Evolutionary conservation across 1,140 invertebrate species (phyloP).

Genomic region (Leucophenga varia): DNA sequence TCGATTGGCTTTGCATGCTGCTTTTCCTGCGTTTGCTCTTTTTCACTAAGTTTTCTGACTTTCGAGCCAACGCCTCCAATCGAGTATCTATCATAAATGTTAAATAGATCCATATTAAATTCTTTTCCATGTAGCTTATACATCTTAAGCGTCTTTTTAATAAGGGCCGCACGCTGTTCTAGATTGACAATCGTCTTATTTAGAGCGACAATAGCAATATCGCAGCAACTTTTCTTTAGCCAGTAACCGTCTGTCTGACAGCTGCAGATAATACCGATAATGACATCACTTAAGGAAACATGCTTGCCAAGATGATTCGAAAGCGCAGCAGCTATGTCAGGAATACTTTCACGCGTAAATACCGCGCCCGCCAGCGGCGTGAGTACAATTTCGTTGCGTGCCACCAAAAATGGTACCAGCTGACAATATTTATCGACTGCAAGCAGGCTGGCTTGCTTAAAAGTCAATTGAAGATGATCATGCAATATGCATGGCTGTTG

Average conservation of each 20-base stretch:
- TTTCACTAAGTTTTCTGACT: no score
- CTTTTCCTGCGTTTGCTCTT: no score
- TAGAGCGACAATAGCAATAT: slow-evolving; percentile 27
- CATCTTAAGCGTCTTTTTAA: slow-evolving; percentile 33
- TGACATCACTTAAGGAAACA: neutral
- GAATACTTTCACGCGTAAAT: slow-evolving; percentile 22
- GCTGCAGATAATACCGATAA: slow-evolving; percentile 32
- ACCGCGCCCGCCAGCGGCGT: slow-evolving; percentile 33
- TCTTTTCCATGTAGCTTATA: slow-evolving; percentile 29
- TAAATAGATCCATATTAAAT: slow-evolving; percentile 16
- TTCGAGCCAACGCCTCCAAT: no score
- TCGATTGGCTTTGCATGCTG: no score
- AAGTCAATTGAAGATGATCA: slow-evolving; percentile 22
- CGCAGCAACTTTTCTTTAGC: slow-evolving; percentile 30
- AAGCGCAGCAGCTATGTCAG: slow-evolving; percentile 19
- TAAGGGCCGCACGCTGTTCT: slow-evolving; percentile 20
- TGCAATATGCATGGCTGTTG: slow-evolving; percentile 20
- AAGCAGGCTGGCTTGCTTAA: slow-evolving; percentile 37
- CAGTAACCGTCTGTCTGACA: slow-evolving; percentile 35
- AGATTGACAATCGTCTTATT: slow-evolving; percentile 18
- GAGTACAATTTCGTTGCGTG: slow-evolving; percentile 25
- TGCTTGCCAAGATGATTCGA: slow-evolving; percentile 12
- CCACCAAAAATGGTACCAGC: slow-evolving; percentile 21
- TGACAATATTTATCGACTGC: slow-evolving; percentile 36
- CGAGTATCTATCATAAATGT: neutral